Evolutionary conservation across 2,888 invertebrate genomes (phyloP).

Genomic region (Fragum whitleyi): DNA sequence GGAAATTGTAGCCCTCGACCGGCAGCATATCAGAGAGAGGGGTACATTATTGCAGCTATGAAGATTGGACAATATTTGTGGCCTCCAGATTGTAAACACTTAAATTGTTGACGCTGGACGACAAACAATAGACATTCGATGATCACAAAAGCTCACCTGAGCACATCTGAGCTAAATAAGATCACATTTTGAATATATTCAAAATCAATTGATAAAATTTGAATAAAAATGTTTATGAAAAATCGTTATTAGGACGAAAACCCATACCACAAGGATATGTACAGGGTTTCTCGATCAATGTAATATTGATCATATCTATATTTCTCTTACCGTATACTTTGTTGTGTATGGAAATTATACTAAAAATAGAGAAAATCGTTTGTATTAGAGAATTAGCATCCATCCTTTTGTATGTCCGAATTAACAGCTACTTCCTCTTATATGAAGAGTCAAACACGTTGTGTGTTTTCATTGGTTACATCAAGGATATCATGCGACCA

Average conservation of each 20-base stretch:
- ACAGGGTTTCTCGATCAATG: neutral
- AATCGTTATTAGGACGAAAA: neutral
- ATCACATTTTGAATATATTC: neutral
- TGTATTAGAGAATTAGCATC: neutral
- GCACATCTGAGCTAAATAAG: no score
- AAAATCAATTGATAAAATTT: neutral
- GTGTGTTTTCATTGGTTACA: conserved; percentile 23
- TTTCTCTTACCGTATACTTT: neutral
- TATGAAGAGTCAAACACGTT: conserved; percentile 23
- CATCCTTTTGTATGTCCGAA: conserved; percentile 15
- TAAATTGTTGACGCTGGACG: no score
- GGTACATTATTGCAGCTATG: no score
- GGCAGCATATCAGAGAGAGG: no score
- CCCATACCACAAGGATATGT: neutral
- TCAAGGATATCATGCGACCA: neutral
- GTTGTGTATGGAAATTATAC: neutral
- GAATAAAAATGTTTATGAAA: neutral
- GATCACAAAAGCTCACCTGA: no score
- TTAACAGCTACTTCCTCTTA: conserved; percentile 1
- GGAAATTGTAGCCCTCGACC: no score
- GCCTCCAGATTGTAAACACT: no score
- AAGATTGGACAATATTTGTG: no score
- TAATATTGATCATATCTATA: neutral
- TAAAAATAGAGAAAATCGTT: conserved; percentile 3
- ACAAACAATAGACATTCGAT: no score